Evolutionary conservation across 2,113 vertebrate species (phyloP).

Genomic region (Guaruba guarouba): DNA sequence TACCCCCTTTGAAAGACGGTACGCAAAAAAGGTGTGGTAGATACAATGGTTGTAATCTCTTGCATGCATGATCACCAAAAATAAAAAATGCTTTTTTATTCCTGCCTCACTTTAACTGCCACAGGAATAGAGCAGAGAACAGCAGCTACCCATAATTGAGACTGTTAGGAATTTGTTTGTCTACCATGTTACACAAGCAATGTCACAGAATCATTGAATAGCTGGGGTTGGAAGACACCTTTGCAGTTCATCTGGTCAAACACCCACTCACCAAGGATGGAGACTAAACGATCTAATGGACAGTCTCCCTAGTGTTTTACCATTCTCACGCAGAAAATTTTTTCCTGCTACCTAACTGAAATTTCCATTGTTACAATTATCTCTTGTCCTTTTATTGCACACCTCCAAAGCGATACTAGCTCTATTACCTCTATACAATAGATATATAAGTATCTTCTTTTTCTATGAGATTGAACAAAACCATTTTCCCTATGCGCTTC

Average conservation of each 20-base stretch:
- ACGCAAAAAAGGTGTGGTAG: background rate
- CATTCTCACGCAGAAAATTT: background rate
- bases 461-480: background rate
- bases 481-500: background rate
- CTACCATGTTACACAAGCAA: background rate
- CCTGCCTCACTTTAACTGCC: background rate
- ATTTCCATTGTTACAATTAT: background rate
- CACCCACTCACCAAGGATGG: background rate
- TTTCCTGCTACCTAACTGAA: background rate
- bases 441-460: background rate
- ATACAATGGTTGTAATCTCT: background rate
- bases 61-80: background rate
- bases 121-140: background rate
- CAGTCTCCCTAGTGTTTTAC: background rate
- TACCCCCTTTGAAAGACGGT: background rate
- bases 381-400: background rate
- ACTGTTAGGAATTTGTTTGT: background rate
- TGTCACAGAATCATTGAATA: background rate
- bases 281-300: background rate
- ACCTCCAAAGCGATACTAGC: background rate
- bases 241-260: background rate
- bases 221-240: background rate
- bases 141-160: background rate
- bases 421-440: background rate
- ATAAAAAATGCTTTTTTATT: background rate